Conservation (phyloP, 2,888 invertebrate genomes). For the Scaptomyza flava region DNA sequence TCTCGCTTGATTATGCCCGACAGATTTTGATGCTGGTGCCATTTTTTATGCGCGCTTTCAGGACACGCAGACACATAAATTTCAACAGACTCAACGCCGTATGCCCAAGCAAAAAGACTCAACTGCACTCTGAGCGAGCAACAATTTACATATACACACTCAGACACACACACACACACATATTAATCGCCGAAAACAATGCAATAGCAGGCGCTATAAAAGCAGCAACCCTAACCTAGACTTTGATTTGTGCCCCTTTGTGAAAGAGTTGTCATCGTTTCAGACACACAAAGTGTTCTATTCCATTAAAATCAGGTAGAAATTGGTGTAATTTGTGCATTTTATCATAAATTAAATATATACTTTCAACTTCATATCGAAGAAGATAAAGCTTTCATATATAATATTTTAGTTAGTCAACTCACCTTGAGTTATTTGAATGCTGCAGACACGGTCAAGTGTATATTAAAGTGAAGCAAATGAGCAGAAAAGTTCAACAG, state of each 20-base stretch:
- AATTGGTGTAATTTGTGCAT: too few relatives aligned
- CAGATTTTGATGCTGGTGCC: slow-evolving; percentile 69
- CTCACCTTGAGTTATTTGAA: not conserved
- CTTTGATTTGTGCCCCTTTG: slow-evolving; percentile 14
- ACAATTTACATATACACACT: slow-evolving; percentile 45
- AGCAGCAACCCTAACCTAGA: not conserved
- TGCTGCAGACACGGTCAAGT: slow-evolving; percentile 45
- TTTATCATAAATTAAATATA: too few relatives aligned
- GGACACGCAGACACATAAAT: slow-evolving; percentile 76
- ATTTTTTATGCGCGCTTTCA: slow-evolving; percentile 59
- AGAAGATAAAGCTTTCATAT: too few relatives aligned
- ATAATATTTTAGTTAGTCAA: too few relatives aligned
- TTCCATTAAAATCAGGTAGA: not conserved
- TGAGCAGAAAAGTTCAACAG: slow-evolving; percentile 62
- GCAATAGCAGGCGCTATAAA: slow-evolving; percentile 9
- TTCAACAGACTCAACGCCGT: slow-evolving; percentile 45
- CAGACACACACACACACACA: too few relatives aligned
- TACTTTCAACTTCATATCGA: too few relatives aligned
- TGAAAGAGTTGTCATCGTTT: not conserved
- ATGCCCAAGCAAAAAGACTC: slow-evolving; percentile 6
- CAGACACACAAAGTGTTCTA: not conserved
- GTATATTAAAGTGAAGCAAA: slow-evolving; percentile 65
- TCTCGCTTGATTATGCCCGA: slow-evolving; percentile 76
- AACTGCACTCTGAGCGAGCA: slow-evolving; percentile 35
- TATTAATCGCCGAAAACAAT: slow-evolving; percentile 34